Conservation (phyloP, 2,113 vertebrate species). For the Xenus cinereus region DNA sequence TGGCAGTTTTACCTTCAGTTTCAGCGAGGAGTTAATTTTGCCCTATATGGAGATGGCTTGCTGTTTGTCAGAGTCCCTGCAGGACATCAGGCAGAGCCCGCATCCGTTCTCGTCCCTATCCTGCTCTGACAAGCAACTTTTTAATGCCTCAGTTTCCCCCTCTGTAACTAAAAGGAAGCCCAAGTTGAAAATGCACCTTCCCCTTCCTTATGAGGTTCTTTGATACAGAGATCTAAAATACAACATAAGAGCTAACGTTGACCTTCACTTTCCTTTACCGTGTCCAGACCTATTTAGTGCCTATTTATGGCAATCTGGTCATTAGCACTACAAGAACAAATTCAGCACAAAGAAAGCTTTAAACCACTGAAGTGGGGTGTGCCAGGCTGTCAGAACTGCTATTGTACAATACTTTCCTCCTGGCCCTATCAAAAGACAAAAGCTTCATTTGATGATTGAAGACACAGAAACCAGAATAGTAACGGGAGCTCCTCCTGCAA, state of each 20-base stretch:
- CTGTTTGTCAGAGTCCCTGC: background rate
- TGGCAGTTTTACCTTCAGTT: background rate
- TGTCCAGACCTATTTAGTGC: slow-evolving; percentile 19
- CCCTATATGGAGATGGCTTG: background rate
- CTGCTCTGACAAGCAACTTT: background rate
- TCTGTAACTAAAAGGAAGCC: background rate
- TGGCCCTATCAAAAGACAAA: slow-evolving; percentile 39
- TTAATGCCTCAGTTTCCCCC: slow-evolving; percentile 2
- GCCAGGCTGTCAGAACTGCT: background rate
- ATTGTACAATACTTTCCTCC: slow-evolving; percentile 33
- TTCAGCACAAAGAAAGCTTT: slow-evolving; percentile 51
- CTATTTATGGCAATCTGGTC: slow-evolving; percentile 56
- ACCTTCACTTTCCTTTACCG: background rate
- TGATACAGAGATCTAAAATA: slow-evolving; percentile 25
- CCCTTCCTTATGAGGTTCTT: slow-evolving; percentile 2
- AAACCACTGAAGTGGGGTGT: slow-evolving; percentile 33
- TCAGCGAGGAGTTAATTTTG: background rate
- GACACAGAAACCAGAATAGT: slow-evolving; percentile 35
- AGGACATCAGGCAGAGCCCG: background rate
- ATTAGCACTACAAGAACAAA: slow-evolving; percentile 55
- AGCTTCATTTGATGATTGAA: slow-evolving; percentile 46
- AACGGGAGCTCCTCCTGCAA: background rate
- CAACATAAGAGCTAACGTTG: background rate
- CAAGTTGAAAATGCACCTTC: background rate
- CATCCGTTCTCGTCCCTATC: background rate